Evolutionary conservation across 2,888 invertebrate genomes (phyloP).

Genomic region (Ichneumoninae sp.): DNA sequence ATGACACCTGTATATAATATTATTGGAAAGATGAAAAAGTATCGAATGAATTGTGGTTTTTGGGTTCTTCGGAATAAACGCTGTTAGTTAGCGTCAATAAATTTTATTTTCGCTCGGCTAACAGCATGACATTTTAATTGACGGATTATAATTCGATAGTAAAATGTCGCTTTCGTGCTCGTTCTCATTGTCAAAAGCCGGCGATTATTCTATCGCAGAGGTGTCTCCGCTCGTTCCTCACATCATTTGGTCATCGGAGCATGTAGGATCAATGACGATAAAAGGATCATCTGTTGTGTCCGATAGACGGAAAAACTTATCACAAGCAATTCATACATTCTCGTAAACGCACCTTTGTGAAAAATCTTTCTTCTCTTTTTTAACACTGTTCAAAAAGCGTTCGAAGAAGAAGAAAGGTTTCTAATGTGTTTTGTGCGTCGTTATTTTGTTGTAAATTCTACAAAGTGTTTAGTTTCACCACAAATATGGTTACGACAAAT

Average conservation of each 20-base stretch:
- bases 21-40: constrained; percentile 66
- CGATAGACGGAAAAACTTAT: background rate
- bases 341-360: too few species aligned
- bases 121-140: constrained; percentile 82
- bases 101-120: constrained; percentile 73
- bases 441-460: background rate
- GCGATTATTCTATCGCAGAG: constrained; percentile 52
- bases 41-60: constrained; percentile 55
- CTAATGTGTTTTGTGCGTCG: background rate
- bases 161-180: constrained; percentile 45
- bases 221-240: constrained; percentile 28
- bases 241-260: constrained; percentile 30
- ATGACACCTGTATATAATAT: constrained; percentile 72
- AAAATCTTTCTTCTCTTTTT: background rate
- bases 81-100: constrained; percentile 30
- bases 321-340: background rate
- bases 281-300: constrained; percentile 7
- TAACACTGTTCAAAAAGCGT: background rate
- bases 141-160: constrained; percentile 29
- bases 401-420: background rate
- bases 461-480: background rate
- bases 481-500: background rate
- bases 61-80: constrained; percentile 42
- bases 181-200: constrained; percentile 39
- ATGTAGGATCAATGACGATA: constrained; percentile 6